These are phyloP conservation scores for Chroicocephalus ridibundus DNA, from an alignment of 2,113 vertebrate genomes.

Conservation along the genomic window DNA sequence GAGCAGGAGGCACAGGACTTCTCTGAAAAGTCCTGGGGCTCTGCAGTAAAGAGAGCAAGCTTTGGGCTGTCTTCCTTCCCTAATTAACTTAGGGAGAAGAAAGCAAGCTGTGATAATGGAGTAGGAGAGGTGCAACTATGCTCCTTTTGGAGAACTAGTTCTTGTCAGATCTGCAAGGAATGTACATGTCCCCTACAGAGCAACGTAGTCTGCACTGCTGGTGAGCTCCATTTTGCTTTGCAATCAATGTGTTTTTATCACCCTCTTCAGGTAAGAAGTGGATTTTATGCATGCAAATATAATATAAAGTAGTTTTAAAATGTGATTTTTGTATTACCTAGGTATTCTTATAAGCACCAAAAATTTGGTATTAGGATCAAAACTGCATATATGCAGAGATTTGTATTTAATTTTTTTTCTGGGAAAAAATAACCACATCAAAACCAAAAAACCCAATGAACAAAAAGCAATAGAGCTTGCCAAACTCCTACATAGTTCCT, in stretches of 20 bases:
- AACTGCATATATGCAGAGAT: background rate
- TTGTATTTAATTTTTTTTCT: background rate
- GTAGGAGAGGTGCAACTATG: background rate
- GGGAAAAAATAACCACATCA: background rate
- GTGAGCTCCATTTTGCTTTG: background rate
- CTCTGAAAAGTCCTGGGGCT: background rate
- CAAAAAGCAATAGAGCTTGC: background rate
- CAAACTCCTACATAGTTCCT: background rate
- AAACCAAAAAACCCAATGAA: background rate
- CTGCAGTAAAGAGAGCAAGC: background rate
- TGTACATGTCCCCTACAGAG: fast-evolving
- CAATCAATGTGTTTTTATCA: background rate
- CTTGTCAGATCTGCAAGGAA: background rate
- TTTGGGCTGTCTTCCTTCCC: background rate
- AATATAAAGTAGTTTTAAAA: background rate
- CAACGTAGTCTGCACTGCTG: fast-evolving
- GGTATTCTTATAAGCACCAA: background rate
- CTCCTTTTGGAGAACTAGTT: background rate
- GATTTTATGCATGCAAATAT: background rate
- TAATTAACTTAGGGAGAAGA: background rate
- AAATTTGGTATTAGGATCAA: background rate
- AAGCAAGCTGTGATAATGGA: background rate
- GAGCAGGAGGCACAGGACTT: background rate
- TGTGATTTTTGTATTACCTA: background rate
- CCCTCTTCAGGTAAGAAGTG: background rate